Conservation (phyloP, 2,888 invertebrate species). For the Crocallis elinguaria region DNA sequence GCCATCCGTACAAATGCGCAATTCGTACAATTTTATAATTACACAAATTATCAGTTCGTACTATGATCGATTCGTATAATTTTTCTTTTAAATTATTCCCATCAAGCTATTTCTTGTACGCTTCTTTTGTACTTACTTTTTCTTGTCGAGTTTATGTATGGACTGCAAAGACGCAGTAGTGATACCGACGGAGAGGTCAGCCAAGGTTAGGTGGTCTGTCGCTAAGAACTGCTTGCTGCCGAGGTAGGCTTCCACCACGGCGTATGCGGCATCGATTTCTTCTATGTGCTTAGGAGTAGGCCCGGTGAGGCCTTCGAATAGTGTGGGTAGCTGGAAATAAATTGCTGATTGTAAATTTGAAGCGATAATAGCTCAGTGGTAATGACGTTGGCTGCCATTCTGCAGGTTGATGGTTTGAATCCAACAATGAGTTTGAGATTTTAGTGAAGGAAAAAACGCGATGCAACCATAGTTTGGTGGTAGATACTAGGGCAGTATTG, state of each 20-base stretch:
- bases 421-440: no score
- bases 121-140: conserved; percentile 35
- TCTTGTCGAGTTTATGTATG: conserved; percentile 28
- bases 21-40: no score
- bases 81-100: no score
- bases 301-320: conserved; percentile 37
- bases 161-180: conserved; percentile 30
- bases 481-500: no score
- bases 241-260: conserved; percentile 42
- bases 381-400: background rate
- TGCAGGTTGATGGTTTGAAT: no score
- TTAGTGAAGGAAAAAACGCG: no score
- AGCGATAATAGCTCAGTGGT: background rate
- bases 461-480: no score
- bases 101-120: no score
- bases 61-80: no score
- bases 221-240: conserved; percentile 37
- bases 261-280: conserved; percentile 41
- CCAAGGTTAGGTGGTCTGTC: conserved; percentile 41
- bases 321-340: conserved; percentile 40
- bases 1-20: no score
- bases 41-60: no score
- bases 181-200: conserved; percentile 39
- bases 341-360: background rate
- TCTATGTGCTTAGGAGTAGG: conserved; percentile 27